Evolutionary conservation across 2,888 invertebrate species (phyloP), one percentile per base, ranked within the genome.

Genomic region (Ophonus ardosiacus): DNA sequence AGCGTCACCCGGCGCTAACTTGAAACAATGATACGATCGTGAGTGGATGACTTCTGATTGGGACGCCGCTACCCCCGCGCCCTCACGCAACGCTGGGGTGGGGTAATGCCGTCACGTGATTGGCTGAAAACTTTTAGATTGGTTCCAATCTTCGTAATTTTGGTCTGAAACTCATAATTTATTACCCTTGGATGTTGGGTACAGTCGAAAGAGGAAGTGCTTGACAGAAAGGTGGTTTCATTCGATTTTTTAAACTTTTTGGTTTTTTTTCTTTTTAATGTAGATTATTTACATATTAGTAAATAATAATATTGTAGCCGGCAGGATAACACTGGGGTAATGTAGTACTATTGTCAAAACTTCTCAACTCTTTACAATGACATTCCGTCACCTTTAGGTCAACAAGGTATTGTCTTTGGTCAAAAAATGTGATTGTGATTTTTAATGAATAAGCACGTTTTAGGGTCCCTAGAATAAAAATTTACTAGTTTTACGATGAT

Each of bases 101-200:
- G 88, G 89, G 89, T 90, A 89, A 90, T 89, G 89, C 88, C 87
- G 88, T 88, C 88, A 86, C 87, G 88, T 88, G 90, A 90, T 90
- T 90, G 90, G 90, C 88, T 89, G 90, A 90, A 90, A 90, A 90
- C 90, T 90, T 90, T 90, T 89, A 90, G 90, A 90, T 90, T 90
- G 89, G 88, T 90, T 89, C 90, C 89, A 89, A 90, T 90, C 90
- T 90, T 89, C 88, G 90, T 90, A 90, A 90, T 90, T 90, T 90
- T 90, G 90, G 90, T 90, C 90, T 89, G 89, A 89, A 90, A 90
- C 88, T 90, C 89, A 89, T 90, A 90, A 90, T 90, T 90, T 90
- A 90, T 90, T 88, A 89, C 89, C 87, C 63, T 24, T 71, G 65
- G 78, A 78, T 84, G 78, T 17, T 61, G 71, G 40, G 84, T 84